Percentiles rank a stretch among this genome's conserved stretches.
These are phyloP conservation scores for Gopherus evgoodei DNA, from an alignment of 2,113 vertebrate species.

Conservation along the genomic window DNA sequence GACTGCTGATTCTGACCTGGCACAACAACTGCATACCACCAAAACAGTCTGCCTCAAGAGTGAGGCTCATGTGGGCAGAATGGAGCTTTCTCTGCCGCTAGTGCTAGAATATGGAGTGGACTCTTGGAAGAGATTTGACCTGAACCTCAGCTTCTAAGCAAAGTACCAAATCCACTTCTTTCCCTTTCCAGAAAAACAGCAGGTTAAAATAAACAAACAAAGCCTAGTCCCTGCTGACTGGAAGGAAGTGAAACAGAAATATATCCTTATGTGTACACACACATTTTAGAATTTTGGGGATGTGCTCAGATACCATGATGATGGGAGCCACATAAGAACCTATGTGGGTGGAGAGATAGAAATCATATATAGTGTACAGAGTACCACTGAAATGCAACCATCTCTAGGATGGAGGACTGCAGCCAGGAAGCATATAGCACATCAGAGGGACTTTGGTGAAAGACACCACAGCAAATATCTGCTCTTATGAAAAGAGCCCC, in stretches of 20 bases:
- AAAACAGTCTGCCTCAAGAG: neutral
- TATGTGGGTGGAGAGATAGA: neutral
- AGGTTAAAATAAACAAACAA: neutral
- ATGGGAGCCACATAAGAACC: neutral
- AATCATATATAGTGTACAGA: neutral
- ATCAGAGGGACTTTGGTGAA: neutral
- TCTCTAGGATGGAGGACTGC: neutral
- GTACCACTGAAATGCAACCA: neutral
- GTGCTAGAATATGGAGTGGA: neutral
- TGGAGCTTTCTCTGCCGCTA: neutral
- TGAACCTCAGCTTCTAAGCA: neutral
- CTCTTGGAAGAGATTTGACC: neutral
- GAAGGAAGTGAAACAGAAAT: neutral
- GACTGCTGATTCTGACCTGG: neutral
- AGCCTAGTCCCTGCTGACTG: neutral
- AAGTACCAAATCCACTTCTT: neutral
- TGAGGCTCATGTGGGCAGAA: neutral
- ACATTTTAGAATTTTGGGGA: neutral
- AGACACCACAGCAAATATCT: neutral
- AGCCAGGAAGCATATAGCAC: fast-evolving
- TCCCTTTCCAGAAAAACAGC: neutral
- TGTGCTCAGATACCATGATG: neutral
- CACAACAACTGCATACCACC: neutral
- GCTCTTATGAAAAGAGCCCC: neutral
- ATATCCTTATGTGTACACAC: neutral